phyloP scores from a whole-genome alignment of 2,888 invertebrate species.

The Athetis lepigone region DNA sequence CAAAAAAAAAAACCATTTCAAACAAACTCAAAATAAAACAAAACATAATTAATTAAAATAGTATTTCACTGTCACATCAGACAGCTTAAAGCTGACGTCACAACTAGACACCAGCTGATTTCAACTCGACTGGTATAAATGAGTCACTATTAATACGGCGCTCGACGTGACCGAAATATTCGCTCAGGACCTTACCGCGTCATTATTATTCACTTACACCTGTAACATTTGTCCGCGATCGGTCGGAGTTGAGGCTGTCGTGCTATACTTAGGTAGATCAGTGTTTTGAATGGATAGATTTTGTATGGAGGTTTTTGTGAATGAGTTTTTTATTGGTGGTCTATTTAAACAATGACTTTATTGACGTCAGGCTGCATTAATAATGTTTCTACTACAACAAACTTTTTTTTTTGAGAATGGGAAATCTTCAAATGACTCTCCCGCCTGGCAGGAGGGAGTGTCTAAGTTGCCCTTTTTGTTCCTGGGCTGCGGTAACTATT shows the following conservation, averaged over 20 bases:
- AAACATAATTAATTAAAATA: conserved; percentile 10
- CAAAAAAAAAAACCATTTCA: not conserved
- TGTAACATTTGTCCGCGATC: conserved; percentile 56
- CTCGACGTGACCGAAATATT: conserved; percentile 63
- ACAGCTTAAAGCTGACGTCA: conserved; percentile 30
- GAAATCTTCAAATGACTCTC: too few species aligned
- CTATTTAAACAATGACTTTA: not conserved
- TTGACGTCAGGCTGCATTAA: too few species aligned
- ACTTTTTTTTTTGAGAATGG: too few species aligned
- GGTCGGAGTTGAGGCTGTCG: conserved; percentile 10
- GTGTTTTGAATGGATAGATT: not conserved
- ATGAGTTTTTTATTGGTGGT: not conserved
- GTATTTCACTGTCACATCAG: conserved; percentile 16
- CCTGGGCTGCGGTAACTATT: too few species aligned
- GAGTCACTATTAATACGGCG: conserved; percentile 57
- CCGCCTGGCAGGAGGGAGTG: too few species aligned
- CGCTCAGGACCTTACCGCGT: conserved; percentile 47
- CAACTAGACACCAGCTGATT: conserved; percentile 37
- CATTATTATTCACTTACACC: conserved; percentile 66
- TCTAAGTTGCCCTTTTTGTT: too few species aligned
- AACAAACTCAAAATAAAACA: not conserved
- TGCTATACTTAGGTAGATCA: not conserved
- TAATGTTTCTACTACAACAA: too few species aligned
- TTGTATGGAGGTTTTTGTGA: not conserved
- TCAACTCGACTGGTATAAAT: conserved; percentile 54